Base-by-base conservation (phyloP, 2,797 vertebrate genomes). In the Oreochromis mossambicus region DNA sequence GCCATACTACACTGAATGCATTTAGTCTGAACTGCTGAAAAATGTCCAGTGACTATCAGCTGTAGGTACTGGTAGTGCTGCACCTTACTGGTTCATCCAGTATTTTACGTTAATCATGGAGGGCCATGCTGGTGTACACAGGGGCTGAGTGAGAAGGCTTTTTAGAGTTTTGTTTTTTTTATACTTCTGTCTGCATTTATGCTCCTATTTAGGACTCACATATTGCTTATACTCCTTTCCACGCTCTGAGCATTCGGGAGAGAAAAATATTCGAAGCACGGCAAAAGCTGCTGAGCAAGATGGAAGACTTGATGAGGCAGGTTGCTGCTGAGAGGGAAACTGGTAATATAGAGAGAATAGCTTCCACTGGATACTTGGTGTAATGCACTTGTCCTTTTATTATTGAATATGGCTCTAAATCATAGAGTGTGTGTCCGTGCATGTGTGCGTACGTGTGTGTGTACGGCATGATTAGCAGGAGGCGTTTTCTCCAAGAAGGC, bases 191-290 rank as follows among this genome's bases (percentile, higher is more conserved):
- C 6, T 4, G 32, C 75, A 26, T 81, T 2, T 21, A 12, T 56
- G 73, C 66, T 63, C 19, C 15, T 4, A 14, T 46, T 48, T 7
- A 98, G 97, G 97, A 97, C 86, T 38, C 82, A 19, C 94, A 85
- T 80, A 94, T 97, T 11, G 87, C 96, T 38, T 93, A 94, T 79
- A 96, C 95, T 4, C 96, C 97, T 4, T 97, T 96, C 89, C 96
- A 97, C 2, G 83, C 93, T 38, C 91, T 97, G 50, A 95, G 79
- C 86, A 87, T 89, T 0, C 46, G 26, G 0, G 96, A 98, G 84
- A 95, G 95, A 54, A 95, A 97, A 80, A 86, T 70, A 0, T 95
- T 94, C 29, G 90, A 94, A 32, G 79, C 86, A 14, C 94, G 96
- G 6, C 92, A 79, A 68, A 90, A 94, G 58, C 88, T 98, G 70